phyloP scores from a whole-genome alignment of 1,140 invertebrate genomes.

The Panagrolaimus sp. region DNA sequence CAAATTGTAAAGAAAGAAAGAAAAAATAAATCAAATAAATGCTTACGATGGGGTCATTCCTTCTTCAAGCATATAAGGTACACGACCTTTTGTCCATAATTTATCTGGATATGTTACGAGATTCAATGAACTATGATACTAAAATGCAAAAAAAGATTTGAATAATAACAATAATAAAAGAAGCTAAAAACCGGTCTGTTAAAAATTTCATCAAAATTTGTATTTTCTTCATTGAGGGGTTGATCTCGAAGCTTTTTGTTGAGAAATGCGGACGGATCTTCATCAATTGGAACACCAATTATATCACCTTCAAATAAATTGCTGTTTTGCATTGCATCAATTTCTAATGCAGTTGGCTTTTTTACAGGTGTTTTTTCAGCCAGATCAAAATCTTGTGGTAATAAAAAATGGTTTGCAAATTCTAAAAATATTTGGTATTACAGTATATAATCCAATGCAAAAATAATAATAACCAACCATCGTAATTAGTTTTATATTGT shows the following conservation, averaged over 20 bases:
- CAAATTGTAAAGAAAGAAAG: background rate
- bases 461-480: background rate
- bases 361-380: slow-evolving; percentile 46
- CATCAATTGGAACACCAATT: slow-evolving; percentile 46
- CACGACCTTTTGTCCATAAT: slow-evolving; percentile 49
- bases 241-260: background rate
- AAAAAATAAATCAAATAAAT: slow-evolving; percentile 27
- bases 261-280: slow-evolving; percentile 25
- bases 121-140: slow-evolving; percentile 59
- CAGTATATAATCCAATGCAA: background rate
- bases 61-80: slow-evolving; percentile 58
- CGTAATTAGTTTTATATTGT: background rate
- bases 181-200: slow-evolving; percentile 36
- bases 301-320: slow-evolving; percentile 59
- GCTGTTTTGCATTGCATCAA: slow-evolving; percentile 56
- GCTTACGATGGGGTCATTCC: slow-evolving; percentile 56
- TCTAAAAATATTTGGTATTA: background rate
- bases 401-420: slow-evolving; percentile 34
- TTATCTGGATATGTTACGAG: slow-evolving; percentile 57
- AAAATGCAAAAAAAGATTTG: slow-evolving; percentile 15
- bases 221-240: background rate
- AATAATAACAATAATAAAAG: background rate
- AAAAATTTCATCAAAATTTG: slow-evolving; percentile 44
- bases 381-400: slow-evolving; percentile 57
- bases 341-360: slow-evolving; percentile 46